phyloP scores from a whole-genome alignment of 2,888 invertebrate genomes.

The Corbicula japonica region DNA sequence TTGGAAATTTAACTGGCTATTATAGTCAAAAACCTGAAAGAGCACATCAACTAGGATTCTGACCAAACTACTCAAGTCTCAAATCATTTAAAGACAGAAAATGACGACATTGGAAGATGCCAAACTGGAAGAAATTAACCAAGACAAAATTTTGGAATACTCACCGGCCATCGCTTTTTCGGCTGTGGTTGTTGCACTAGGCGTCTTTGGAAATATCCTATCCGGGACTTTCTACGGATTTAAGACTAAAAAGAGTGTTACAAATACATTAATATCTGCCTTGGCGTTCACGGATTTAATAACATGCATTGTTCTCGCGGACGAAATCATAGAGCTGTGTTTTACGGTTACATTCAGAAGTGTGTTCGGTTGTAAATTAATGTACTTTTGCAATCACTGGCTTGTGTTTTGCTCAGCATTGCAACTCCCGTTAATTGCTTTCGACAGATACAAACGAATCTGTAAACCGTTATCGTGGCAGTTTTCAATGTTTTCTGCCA shows the following conservation, averaged over 20 bases:
- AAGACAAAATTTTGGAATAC: slow-evolving; percentile 10
- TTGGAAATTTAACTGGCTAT: too few relatives aligned
- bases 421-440: slow-evolving; percentile 4
- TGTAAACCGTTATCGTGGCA: slow-evolving; percentile 30
- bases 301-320: slow-evolving; percentile 24
- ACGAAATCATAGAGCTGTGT: slow-evolving; percentile 35
- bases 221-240: slow-evolving; percentile 35
- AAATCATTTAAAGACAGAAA: too few relatives aligned
- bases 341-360: slow-evolving; percentile 28
- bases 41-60: too few relatives aligned
- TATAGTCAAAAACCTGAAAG: too few relatives aligned
- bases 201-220: slow-evolving; percentile 29
- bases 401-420: neutral
- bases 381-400: slow-evolving; percentile 28
- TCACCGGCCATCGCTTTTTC: slow-evolving; percentile 22
- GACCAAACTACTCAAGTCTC: too few relatives aligned
- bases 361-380: slow-evolving; percentile 19
- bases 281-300: slow-evolving; percentile 18
- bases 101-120: too few relatives aligned
- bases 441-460: slow-evolving; percentile 31
- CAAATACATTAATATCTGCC: slow-evolving; percentile 15
- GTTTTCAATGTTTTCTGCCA: neutral
- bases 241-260: slow-evolving; percentile 17
- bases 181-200: slow-evolving; percentile 11
- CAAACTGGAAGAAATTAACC: slow-evolving; percentile 16